Conservation (phyloP, 2,888 invertebrate species). For the Nycteola revayana region DNA sequence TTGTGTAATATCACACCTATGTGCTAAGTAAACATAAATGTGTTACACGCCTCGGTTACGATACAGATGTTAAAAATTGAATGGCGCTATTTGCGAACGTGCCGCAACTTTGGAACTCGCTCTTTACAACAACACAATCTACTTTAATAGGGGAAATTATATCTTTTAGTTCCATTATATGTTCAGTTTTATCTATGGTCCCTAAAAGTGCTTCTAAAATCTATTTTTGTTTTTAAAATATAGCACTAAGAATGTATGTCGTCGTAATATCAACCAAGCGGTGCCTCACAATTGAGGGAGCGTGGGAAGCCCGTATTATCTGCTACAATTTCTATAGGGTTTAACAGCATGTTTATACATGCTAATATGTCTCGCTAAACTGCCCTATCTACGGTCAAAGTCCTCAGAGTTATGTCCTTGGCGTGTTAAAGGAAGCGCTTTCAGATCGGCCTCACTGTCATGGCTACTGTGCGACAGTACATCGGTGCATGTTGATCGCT, state of each 20-base stretch:
- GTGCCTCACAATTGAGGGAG: slow-evolving; percentile 44
- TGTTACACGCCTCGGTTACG: slow-evolving; percentile 37
- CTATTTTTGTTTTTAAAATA: too few species aligned
- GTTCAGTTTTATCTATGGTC: too few species aligned
- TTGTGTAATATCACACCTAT: slow-evolving; percentile 68
- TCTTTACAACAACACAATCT: slow-evolving; percentile 18
- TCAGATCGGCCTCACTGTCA: slow-evolving; percentile 26
- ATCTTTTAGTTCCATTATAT: too few species aligned
- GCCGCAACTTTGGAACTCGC: slow-evolving; percentile 19
- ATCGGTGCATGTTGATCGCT: slow-evolving; percentile 22
- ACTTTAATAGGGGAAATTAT: too few species aligned
- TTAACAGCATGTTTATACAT: slow-evolving; percentile 37
- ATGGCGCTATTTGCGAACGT: slow-evolving; percentile 30
- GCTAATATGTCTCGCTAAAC: slow-evolving; percentile 31
- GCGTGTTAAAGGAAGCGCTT: slow-evolving; percentile 22
- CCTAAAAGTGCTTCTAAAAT: too few species aligned
- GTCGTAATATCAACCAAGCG: slow-evolving; percentile 16
- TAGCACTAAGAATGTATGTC: slow-evolving; percentile 19
- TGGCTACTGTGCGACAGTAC: slow-evolving; percentile 23
- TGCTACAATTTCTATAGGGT: slow-evolving; percentile 38
- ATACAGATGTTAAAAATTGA: slow-evolving; percentile 35
- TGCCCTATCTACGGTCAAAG: slow-evolving; percentile 31
- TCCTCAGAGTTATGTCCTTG: slow-evolving; percentile 29
- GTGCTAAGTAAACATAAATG: slow-evolving; percentile 55
- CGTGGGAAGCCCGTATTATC: slow-evolving; percentile 56